These are phyloP conservation scores for Clarias batrachus DNA, from an alignment of 2,113 vertebrate genomes.

Conservation along the genomic window DNA sequence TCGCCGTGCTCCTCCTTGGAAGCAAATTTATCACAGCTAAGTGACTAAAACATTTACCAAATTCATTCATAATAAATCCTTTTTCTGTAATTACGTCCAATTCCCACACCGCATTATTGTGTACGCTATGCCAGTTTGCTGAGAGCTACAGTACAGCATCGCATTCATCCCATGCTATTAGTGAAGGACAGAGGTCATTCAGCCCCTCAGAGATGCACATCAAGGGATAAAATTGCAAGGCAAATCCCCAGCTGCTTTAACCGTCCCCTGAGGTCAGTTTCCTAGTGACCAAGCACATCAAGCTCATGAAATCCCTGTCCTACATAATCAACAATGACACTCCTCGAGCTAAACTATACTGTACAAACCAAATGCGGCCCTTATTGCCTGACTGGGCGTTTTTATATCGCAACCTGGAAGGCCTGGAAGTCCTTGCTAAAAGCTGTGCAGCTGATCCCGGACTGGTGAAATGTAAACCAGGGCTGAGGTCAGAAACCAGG, in stretches of 20 bases:
- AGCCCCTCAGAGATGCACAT: constrained; percentile 29
- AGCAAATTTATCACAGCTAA: background rate
- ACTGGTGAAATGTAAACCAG: background rate
- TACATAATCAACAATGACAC: constrained; percentile 57
- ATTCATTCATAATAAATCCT: background rate
- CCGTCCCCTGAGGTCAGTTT: constrained; percentile 38
- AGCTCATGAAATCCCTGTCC: constrained; percentile 69
- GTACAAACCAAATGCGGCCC: constrained; percentile 20
- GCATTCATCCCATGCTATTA: constrained; percentile 19
- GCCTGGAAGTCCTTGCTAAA: constrained; percentile 32
- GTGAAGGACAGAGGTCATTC: constrained; percentile 41
- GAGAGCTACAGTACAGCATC: background rate
- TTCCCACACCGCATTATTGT: background rate
- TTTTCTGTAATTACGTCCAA: background rate
- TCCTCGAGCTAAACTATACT: constrained; percentile 27
- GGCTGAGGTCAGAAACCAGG: constrained; percentile 15
- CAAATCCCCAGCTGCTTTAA: constrained; percentile 33
- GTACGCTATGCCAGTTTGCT: background rate
- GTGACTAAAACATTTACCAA: background rate
- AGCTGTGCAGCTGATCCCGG: constrained; percentile 40
- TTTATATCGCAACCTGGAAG: constrained; percentile 34
- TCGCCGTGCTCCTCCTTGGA: background rate
- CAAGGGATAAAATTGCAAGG: constrained; percentile 25
- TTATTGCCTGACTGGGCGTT: constrained; percentile 39
- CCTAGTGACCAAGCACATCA: constrained; percentile 54